phyloP scores from a whole-genome alignment of 2,888 invertebrate species.

The Anoplius nigerrimus region DNA sequence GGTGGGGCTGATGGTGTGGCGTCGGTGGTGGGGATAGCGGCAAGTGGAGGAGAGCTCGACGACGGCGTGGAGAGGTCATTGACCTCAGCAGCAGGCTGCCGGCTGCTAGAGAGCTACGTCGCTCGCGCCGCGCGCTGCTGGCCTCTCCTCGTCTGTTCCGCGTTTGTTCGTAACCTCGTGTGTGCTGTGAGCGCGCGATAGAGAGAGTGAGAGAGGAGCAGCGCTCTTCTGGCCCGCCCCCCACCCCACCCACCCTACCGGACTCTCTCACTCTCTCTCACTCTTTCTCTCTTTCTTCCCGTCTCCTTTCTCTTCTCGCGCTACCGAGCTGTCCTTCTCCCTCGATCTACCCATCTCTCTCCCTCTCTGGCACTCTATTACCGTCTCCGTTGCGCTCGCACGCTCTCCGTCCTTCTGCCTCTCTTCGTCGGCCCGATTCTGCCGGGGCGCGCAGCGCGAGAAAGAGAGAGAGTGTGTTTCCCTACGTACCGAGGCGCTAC shows the following conservation, averaged over 20 bases:
- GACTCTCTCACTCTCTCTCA: constrained; percentile 1
- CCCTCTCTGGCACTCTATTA: not conserved
- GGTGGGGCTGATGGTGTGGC: constrained; percentile 28
- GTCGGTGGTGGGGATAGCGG: constrained; percentile 42
- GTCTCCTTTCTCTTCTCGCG: not conserved
- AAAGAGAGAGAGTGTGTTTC: constrained; percentile 38
- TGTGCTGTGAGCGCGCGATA: constrained; percentile 59
- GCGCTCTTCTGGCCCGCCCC: constrained; percentile 39
- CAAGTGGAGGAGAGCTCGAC: constrained; percentile 67
- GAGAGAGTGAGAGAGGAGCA: constrained; percentile 31
- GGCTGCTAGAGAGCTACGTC: constrained; percentile 73
- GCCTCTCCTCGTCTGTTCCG: constrained; percentile 64
- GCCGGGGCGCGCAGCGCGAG: constrained; percentile 8
- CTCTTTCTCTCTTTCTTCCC: not conserved
- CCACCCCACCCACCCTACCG: constrained; percentile 22
- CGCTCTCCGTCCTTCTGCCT: constrained; percentile 1
- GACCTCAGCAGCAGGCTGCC: constrained; percentile 74
- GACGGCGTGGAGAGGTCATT: constrained; percentile 73
- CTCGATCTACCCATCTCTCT: not conserved
- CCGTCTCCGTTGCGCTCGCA: not conserved
- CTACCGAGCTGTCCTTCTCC: too few species aligned
- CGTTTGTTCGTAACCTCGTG: constrained; percentile 70
- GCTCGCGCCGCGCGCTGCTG: constrained; percentile 59
- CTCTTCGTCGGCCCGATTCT: constrained; percentile 6
- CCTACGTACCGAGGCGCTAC: constrained; percentile 47